Percentiles rank a stretch among this genome's conserved stretches.
Conservation (phyloP, 1,140 invertebrate species). For the Drosophila guanche region DNA sequence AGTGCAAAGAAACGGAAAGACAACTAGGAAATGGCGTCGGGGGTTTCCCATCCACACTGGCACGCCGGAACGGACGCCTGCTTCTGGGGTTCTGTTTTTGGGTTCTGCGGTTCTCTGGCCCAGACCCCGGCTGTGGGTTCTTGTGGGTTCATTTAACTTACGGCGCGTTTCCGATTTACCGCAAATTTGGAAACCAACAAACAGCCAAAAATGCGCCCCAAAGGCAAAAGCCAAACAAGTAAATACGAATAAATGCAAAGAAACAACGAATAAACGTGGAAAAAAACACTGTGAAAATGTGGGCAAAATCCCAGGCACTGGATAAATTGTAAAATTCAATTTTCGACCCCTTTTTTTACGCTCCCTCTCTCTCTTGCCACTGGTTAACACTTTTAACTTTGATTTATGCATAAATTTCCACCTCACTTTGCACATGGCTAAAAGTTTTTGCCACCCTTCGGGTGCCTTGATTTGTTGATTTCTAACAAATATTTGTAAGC, state of each 20-base stretch:
- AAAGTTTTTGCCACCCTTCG: slow-evolving; percentile 37
- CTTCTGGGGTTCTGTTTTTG: neutral
- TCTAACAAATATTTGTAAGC: slow-evolving; percentile 72
- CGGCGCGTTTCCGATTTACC: slow-evolving; percentile 80
- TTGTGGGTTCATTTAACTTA: slow-evolving; percentile 76
- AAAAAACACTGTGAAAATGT: slow-evolving; percentile 5
- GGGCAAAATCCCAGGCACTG: slow-evolving; percentile 7
- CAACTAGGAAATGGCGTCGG: slow-evolving; percentile 63
- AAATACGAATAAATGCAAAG: slow-evolving; percentile 60
- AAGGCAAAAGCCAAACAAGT: slow-evolving; percentile 54
- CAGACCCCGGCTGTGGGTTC: slow-evolving; percentile 5
- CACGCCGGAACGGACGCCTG: slow-evolving; percentile 18
- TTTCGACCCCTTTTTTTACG: slow-evolving; percentile 54
- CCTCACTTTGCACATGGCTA: slow-evolving; percentile 68
- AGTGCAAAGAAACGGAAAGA: slow-evolving; percentile 70
- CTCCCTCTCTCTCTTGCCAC: slow-evolving; percentile 47
- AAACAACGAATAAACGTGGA: neutral
- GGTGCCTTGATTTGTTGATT: slow-evolving; percentile 70
- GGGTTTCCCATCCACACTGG: slow-evolving; percentile 42
- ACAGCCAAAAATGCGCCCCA: slow-evolving; percentile 73
- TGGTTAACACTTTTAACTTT: slow-evolving; percentile 74
- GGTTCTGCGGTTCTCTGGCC: neutral
- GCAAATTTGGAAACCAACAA: slow-evolving; percentile 81
- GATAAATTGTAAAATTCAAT: slow-evolving; percentile 75
- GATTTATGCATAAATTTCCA: slow-evolving; percentile 80